These are phyloP conservation scores for Fabriciana adippe DNA, from an alignment of 2,888 invertebrate genomes.

Conservation along the genomic window DNA sequence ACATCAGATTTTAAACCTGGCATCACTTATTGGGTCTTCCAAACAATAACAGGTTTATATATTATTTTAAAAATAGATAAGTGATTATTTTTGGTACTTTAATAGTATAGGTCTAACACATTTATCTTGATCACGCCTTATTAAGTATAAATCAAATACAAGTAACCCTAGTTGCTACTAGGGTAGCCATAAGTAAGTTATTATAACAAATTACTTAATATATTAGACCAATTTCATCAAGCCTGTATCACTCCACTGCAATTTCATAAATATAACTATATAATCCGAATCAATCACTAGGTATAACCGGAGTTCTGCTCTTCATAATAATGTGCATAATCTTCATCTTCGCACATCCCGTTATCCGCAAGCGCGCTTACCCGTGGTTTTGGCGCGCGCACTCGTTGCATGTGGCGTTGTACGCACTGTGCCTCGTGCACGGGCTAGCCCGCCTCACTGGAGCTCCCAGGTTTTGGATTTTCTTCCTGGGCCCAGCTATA, in stretches of 20 bases:
- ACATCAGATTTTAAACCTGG: conserved; percentile 97
- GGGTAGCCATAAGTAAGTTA: no score
- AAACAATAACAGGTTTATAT: conserved; percentile 93
- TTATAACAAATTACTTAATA: no score
- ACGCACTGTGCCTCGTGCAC: conserved; percentile 93
- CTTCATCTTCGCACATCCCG: conserved; percentile 97
- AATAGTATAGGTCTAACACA: no score
- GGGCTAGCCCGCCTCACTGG: conserved; percentile 96
- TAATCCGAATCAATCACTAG: conserved; percentile 65
- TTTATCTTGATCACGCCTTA: no score
- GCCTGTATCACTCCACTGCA: no score
- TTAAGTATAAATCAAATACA: no score
- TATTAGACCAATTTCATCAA: background rate
- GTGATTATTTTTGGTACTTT: no score
- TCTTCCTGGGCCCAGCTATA: conserved; percentile 94
- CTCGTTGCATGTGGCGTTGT: conserved; percentile 92
- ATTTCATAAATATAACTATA: no score
- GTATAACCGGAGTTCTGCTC: conserved; percentile 92
- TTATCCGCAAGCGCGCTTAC: conserved; percentile 95
- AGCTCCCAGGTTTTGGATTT: conserved; percentile 96
- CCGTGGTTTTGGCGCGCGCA: conserved; percentile 98
- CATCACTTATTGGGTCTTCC: conserved; percentile 97
- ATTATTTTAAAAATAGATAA: background rate
- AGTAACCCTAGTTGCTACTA: no score
- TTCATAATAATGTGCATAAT: conserved; percentile 97